phyloP scores from a whole-genome alignment of 2,888 invertebrate genomes.

The Mythimna pallens region DNA sequence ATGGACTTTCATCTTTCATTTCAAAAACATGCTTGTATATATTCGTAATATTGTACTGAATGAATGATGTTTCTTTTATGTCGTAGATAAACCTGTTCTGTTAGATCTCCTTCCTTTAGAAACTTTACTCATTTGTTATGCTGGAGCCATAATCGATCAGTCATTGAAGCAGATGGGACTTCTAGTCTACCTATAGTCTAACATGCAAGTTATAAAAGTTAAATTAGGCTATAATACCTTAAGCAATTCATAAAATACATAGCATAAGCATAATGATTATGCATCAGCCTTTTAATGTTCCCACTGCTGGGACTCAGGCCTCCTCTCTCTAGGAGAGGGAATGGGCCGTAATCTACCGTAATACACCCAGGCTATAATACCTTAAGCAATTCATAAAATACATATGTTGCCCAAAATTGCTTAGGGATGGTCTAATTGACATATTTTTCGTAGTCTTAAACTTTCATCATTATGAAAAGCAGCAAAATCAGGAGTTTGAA shows the following conservation, averaged over 20 bases:
- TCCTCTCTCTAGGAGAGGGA: no score
- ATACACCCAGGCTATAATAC: no score
- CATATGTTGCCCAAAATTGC: not conserved
- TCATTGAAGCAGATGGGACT: constrained; percentile 28
- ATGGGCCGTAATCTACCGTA: no score
- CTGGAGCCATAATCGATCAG: constrained; percentile 10
- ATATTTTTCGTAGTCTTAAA: not conserved
- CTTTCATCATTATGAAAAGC: not conserved
- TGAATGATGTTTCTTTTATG: not conserved
- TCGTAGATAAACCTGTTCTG: not conserved
- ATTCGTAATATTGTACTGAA: not conserved
- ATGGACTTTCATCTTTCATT: constrained; percentile 17
- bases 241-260: no score
- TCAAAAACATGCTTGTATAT: not conserved
- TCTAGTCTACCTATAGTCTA: not conserved
- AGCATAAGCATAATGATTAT: no score
- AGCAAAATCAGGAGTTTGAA: not conserved
- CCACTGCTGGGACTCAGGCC: no score
- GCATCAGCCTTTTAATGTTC: no score
- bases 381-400: no score
- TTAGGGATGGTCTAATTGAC: not conserved
- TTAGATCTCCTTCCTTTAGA: not conserved
- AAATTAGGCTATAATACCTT: no score
- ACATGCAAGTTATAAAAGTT: no score
- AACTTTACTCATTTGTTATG: constrained; percentile 34